phyloP scores from a whole-genome alignment of 2,888 invertebrate species.

The Iphiclides podalirius region DNA sequence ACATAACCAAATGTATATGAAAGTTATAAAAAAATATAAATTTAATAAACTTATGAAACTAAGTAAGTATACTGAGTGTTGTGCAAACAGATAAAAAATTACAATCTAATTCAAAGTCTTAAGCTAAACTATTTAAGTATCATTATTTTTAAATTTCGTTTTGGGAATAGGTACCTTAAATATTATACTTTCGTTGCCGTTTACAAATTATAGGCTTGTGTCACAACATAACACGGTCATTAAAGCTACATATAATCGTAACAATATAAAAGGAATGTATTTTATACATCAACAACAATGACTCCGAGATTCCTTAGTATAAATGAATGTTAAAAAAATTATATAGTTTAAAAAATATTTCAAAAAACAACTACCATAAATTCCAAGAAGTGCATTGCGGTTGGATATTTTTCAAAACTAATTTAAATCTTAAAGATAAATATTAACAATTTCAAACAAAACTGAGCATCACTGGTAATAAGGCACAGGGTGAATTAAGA shows the following conservation, averaged over 20 bases:
- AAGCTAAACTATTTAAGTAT: slow-evolving; percentile 6
- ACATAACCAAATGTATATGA: background rate
- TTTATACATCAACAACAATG: slow-evolving; percentile 45
- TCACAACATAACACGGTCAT: slow-evolving; percentile 25
- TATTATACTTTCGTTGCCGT: background rate
- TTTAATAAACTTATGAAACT: background rate
- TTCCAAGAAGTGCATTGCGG: slow-evolving; percentile 15
- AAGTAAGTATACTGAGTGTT: background rate
- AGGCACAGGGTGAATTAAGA: slow-evolving; percentile 38
- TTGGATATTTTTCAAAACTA: slow-evolving; percentile 4
- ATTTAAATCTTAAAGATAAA: slow-evolving; percentile 12
- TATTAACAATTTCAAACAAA: slow-evolving; percentile 24
- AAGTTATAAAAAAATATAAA: slow-evolving; percentile 23
- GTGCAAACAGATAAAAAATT: slow-evolving; percentile 1
- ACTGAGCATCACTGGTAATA: slow-evolving; percentile 43
- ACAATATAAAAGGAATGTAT: slow-evolving; percentile 40
- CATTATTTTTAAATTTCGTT: background rate
- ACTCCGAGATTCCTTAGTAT: slow-evolving; percentile 34
- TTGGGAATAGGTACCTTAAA: background rate
- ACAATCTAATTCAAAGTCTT: slow-evolving; percentile 1
- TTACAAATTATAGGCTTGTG: slow-evolving; percentile 13
- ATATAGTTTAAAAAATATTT: slow-evolving; percentile 10
- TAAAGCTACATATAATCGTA: slow-evolving; percentile 35
- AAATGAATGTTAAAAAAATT: slow-evolving; percentile 18
- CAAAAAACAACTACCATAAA: slow-evolving; percentile 11